Conservation (phyloP, 2,113 vertebrate genomes). For the Peucedramus taeniatus region DNA sequence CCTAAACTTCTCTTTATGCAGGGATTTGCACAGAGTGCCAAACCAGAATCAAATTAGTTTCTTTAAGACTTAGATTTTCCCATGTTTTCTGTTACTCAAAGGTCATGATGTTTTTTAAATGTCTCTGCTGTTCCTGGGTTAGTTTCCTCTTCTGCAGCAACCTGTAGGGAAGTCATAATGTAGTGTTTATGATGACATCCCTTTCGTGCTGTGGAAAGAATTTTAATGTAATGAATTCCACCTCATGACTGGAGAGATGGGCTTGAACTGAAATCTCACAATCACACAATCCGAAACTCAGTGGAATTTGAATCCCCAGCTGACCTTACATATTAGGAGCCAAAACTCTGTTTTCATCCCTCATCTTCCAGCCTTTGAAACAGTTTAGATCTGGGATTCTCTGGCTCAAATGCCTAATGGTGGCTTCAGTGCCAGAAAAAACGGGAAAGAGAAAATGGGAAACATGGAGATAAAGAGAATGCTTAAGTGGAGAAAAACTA, state of each 20-base stretch:
- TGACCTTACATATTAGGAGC: constrained; percentile 30
- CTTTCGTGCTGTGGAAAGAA: constrained; percentile 37
- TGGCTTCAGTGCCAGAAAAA: constrained; percentile 2
- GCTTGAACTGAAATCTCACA: constrained; percentile 32
- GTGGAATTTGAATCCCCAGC: constrained; percentile 41
- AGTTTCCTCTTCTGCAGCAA: constrained; percentile 25
- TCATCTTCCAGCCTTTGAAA: constrained; percentile 18
- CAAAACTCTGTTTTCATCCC: constrained; percentile 30
- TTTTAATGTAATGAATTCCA: constrained; percentile 47
- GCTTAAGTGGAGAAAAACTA: background rate
- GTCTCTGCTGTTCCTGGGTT: constrained; percentile 17
- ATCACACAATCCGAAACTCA: background rate
- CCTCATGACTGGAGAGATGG: constrained; percentile 19
- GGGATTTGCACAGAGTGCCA: constrained; percentile 2
- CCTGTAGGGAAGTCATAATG: constrained; percentile 31
- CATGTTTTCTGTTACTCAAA: constrained; percentile 55
- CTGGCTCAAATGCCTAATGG: background rate
- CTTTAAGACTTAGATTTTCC: constrained; percentile 55
- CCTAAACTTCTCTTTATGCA: background rate
- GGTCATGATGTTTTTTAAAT: constrained; percentile 52
- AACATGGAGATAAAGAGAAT: background rate
- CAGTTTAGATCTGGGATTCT: background rate
- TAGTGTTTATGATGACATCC: constrained; percentile 41
- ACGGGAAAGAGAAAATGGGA: background rate
- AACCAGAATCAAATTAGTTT: constrained; percentile 34